Percentiles rank a stretch among this genome's conserved stretches.
phyloP scores from a whole-genome alignment of 1,140 invertebrate genomes.

The Vollenhovia emeryi region DNA sequence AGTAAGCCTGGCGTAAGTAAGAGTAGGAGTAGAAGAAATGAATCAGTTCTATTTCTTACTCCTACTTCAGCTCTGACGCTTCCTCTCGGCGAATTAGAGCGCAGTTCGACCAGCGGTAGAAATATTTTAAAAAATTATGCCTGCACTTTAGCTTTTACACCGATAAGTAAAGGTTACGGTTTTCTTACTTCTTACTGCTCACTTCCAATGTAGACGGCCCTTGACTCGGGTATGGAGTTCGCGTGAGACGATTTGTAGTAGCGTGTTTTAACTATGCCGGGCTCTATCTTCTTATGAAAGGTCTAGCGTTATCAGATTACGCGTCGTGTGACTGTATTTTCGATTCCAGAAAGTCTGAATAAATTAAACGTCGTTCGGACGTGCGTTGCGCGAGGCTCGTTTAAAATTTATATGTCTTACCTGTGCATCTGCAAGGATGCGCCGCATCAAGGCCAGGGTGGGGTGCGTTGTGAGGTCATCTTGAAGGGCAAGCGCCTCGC shows the following conservation, averaged over 20 bases:
- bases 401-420: constrained; percentile 65
- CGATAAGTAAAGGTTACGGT: too few species aligned
- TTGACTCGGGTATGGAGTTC: background rate
- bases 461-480: constrained; percentile 83
- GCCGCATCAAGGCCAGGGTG: constrained; percentile 85
- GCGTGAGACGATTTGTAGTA: constrained; percentile 10
- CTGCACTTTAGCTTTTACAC: too few species aligned
- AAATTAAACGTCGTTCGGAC: background rate
- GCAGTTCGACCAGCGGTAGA: too few species aligned
- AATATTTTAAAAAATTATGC: too few species aligned
- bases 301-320: background rate
- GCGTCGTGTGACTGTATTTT: background rate
- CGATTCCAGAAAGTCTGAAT: background rate
- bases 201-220: too few species aligned
- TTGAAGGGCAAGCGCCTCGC: constrained; percentile 81
- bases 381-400: background rate
- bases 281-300: background rate
- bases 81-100: too few species aligned
- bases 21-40: too few species aligned
- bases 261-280: background rate
- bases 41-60: too few species aligned
- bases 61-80: too few species aligned
- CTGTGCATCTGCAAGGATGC: constrained; percentile 85
- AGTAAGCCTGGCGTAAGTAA: too few species aligned
- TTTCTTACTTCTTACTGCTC: too few species aligned